Conservation (phyloP, 2,888 invertebrate species). For the Caenorhabditis sp. region DNA sequence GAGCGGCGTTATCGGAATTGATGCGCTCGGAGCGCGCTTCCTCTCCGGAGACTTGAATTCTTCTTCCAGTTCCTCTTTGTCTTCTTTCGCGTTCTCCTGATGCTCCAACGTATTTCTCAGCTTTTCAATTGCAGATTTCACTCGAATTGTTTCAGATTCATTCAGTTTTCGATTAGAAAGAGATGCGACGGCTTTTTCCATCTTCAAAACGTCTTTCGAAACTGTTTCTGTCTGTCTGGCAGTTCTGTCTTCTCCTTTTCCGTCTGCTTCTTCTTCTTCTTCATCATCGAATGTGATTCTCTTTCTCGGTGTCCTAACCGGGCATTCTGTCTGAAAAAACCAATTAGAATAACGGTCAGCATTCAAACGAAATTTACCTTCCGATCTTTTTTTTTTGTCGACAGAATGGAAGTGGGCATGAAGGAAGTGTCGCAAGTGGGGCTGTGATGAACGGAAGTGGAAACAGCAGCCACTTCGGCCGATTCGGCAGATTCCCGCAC, state of each 20-base stretch:
- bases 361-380: background rate
- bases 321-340: background rate
- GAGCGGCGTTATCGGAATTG: background rate
- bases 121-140: background rate
- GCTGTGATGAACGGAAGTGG: constrained; percentile 1
- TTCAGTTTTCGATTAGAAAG: background rate
- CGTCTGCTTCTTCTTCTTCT: constrained; percentile 8
- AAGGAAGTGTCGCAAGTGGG: constrained; percentile 14
- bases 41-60: background rate
- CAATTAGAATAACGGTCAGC: background rate
- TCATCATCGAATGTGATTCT: constrained; percentile 13
- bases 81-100: background rate
- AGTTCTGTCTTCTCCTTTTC: too few relatives aligned
- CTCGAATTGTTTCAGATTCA: background rate
- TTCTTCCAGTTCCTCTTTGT: background rate
- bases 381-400: constrained; percentile 13
- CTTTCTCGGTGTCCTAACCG: background rate
- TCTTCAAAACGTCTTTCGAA: too few relatives aligned
- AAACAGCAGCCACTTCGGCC: constrained; percentile 5
- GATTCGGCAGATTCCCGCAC: constrained; percentile 30
- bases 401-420: constrained; percentile 33
- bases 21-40: background rate
- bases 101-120: background rate
- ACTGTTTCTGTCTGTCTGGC: too few relatives aligned
- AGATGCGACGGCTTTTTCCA: too few relatives aligned